phyloP scores from a whole-genome alignment of 2,888 invertebrate genomes.

The Drosophila putrida region DNA sequence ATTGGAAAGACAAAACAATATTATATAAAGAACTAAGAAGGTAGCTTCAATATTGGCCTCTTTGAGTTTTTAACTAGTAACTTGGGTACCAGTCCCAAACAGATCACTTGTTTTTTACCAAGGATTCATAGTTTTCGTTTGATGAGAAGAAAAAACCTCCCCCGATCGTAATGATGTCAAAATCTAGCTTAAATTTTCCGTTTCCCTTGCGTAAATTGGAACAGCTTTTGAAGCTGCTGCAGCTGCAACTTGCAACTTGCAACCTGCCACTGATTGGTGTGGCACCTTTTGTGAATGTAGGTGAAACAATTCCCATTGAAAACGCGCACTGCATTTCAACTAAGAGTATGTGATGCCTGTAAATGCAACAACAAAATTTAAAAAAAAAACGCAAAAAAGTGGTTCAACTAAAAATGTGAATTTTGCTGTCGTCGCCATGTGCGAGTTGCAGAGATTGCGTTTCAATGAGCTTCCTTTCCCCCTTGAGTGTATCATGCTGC shows the following conservation, averaged over 20 bases:
- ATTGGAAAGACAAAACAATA: no score
- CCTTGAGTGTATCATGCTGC: constrained; percentile 30
- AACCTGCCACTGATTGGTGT: constrained; percentile 27
- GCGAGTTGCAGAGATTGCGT: constrained; percentile 54
- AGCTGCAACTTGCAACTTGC: constrained; percentile 20
- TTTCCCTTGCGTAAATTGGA: not conserved
- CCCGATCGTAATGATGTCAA: not conserved
- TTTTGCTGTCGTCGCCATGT: constrained; percentile 44
- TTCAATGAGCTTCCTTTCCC: constrained; percentile 43
- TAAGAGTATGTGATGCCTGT: constrained; percentile 10
- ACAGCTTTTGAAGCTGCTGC: constrained; percentile 3
- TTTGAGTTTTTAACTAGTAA: no score
- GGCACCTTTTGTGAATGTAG: constrained; percentile 38
- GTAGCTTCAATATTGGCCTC: no score
- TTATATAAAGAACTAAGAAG: no score
- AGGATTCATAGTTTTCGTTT: not conserved
- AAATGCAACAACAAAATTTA: constrained; percentile 7
- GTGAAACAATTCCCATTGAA: constrained; percentile 50
- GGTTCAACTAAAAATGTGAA: constrained; percentile 36
- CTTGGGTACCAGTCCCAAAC: no score
- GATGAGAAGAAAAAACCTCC: not conserved
- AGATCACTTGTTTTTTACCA: not conserved
- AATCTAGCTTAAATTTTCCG: not conserved
- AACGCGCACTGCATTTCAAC: constrained; percentile 43
- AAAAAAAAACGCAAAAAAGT: constrained; percentile 7